phyloP scores from a whole-genome alignment of 2,888 invertebrate genomes.

The Didymodactylos carnosus region DNA sequence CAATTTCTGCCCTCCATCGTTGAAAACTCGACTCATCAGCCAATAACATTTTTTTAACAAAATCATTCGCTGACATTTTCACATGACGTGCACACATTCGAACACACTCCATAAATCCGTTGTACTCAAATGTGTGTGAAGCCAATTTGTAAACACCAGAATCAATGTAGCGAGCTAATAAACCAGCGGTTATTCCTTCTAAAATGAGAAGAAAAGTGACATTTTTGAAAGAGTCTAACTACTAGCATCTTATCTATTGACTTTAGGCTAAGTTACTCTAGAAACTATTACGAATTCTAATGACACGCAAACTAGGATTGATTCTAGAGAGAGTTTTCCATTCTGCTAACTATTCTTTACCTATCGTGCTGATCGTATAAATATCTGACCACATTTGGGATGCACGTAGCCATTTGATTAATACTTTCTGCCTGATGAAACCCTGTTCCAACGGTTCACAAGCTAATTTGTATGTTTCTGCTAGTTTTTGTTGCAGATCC shows the following conservation, averaged over 20 bases:
- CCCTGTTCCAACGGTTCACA: neutral
- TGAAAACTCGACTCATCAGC: neutral
- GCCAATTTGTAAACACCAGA: neutral
- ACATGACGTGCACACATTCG: neutral
- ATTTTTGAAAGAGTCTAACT: too few relatives aligned
- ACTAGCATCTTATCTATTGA: too few relatives aligned
- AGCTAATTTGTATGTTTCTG: neutral
- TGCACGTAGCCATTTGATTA: neutral
- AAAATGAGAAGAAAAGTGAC: neutral
- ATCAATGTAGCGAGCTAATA: neutral
- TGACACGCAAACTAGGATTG: too few relatives aligned
- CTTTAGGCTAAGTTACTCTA: too few relatives aligned
- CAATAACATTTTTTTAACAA: neutral
- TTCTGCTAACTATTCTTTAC: neutral
- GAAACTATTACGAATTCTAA: too few relatives aligned
- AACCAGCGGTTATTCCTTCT: neutral
- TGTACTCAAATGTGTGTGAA: neutral
- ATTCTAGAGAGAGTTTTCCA: neutral
- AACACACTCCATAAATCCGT: neutral
- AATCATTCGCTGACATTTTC: neutral
- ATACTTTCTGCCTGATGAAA: neutral
- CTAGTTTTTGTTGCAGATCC: neutral
- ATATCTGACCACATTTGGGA: neutral
- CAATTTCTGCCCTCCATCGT: neutral
- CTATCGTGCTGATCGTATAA: neutral